Percentiles rank a stretch among this genome's conserved stretches.
These are phyloP conservation scores for Aphis craccivora DNA, from an alignment of 1,140 invertebrate species.

Conservation along the genomic window DNA sequence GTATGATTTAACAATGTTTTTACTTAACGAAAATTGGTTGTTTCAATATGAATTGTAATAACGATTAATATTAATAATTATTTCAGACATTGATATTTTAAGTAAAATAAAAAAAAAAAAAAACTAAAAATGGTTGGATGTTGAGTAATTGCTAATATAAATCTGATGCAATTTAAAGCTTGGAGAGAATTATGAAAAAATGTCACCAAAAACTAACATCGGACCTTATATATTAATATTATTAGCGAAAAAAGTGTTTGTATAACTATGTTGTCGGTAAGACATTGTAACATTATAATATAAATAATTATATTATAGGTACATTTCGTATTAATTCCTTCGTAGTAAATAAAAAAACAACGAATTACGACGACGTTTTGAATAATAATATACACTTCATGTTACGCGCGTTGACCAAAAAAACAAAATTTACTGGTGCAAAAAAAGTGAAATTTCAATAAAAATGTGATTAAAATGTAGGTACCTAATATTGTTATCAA, in stretches of 20 bases:
- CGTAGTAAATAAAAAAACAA: neutral
- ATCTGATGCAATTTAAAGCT: neutral
- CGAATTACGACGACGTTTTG: neutral
- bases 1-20: neutral
- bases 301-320: too few relatives aligned
- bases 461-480: neutral
- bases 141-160: neutral
- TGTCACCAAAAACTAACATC: neutral
- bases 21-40: neutral
- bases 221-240: neutral
- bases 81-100: neutral
- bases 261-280: neutral
- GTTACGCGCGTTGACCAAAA: neutral
- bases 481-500: neutral
- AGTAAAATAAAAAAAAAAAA: neutral
- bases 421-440: neutral
- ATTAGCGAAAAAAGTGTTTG: neutral
- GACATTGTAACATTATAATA: neutral
- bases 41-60: neutral
- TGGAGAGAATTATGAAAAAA: neutral
- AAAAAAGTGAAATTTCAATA: constrained; percentile 18
- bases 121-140: neutral
- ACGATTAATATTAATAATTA: neutral
- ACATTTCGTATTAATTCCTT: neutral
- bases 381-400: neutral